Base-by-base conservation (phyloP, 2,888 invertebrate genomes). In the Pollenia griseotomentosa region DNA sequence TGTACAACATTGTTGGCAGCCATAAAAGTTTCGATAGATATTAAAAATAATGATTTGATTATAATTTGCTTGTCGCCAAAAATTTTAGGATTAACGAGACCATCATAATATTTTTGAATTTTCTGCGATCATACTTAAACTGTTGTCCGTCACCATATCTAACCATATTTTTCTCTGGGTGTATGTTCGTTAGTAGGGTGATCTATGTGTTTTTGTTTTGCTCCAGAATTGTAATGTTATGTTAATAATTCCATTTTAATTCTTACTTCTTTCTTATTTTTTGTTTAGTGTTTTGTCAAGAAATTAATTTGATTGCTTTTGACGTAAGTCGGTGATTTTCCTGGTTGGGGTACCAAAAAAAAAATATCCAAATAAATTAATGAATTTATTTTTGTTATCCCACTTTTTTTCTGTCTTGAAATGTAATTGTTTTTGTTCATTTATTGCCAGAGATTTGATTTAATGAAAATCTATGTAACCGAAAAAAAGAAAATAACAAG, bases 311-410 rank as follows among this genome's bases (percentile, higher is more conserved):
- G 88, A 88, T 88, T 87, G 87, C 85, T 90, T 90, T 89, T 91
- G 92, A 92, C 91, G 89, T 89, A 82, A 88, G 90, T 88, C 91
- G 89, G 91, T 89, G 88, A 91, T 89, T 90, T 86, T 75, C 61
- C 14, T 70, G 44, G 33, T 46, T 71, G 12, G 14, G 9, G 19
- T n/a, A 46, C 12, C 11, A 9, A 42, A 44, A 23, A 42, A 44
- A 40, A 79, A 57, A 61, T 79, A 59, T 44, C 19, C 19, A 68
- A 91, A 91, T 74, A 83, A 84, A 87, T 92, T 91, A 81, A 79
- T 84, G 81, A 82, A 82, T 88, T 55, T 65, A 65, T 73, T 66
- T 81, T 66, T 57, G 53, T n/a, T 51, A 61, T 55, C 57, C 40
- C 53, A 51, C 44, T 46, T 16, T 44, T 73, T 65, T 42, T 63